Percentiles rank a stretch among this genome's conserved stretches.
Evolutionary conservation across 2,888 invertebrate genomes (phyloP).

Genomic region (Apodemia zela): DNA sequence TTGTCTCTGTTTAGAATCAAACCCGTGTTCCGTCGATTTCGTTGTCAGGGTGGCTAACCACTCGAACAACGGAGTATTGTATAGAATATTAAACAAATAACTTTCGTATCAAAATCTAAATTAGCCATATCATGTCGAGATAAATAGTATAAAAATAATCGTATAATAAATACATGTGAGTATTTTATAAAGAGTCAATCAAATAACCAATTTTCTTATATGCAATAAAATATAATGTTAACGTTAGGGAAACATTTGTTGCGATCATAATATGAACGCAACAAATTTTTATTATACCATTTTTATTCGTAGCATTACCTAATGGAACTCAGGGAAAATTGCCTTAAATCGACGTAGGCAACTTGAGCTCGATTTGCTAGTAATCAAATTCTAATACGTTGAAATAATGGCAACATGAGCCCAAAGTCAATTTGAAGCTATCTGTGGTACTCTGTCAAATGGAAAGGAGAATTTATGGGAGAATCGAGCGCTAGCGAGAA

Average conservation of each 20-base stretch:
- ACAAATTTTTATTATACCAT: conserved; percentile 10
- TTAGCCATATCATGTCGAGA: no score
- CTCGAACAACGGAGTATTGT: no score
- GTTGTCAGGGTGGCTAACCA: no score
- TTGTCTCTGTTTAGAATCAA: no score
- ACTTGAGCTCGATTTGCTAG: conserved; percentile 32
- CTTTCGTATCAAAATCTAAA: no score
- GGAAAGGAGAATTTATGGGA: conserved; percentile 37
- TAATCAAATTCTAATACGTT: conserved; percentile 37
- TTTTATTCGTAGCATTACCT: conserved; percentile 39
- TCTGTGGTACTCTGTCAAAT: conserved; percentile 35
- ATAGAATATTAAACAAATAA: no score
- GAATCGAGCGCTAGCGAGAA: conserved; percentile 32
- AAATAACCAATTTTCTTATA: neutral
- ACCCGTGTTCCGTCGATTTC: no score
- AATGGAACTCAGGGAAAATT: conserved; percentile 44
- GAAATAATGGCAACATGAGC: conserved; percentile 35
- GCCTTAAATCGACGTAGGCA: conserved; percentile 32
- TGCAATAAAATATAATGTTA: conserved; percentile 10
- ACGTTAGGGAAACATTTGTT: neutral
- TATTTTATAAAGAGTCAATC: neutral
- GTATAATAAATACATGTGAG: no score
- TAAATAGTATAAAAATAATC: no score
- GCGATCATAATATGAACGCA: neutral
- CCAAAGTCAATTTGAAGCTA: conserved; percentile 38